phyloP scores from a whole-genome alignment of 2,113 vertebrate species.

The Meriones unguiculatus region DNA sequence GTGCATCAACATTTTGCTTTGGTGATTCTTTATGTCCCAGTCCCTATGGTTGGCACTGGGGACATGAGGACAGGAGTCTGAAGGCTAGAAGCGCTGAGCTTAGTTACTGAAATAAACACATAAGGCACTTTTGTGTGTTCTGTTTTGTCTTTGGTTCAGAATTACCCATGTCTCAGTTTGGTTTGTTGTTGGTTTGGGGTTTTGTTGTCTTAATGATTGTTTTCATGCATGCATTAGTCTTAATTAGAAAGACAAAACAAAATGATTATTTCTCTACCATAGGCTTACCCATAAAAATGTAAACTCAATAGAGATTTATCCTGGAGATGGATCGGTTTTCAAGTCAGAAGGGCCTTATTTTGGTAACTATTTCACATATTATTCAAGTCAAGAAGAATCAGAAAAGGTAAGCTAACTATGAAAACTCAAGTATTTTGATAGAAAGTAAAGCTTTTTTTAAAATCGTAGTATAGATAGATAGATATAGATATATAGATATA shows the following conservation, averaged over 20 bases:
- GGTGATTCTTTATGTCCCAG: neutral
- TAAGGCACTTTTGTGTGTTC: neutral
- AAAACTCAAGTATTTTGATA: neutral
- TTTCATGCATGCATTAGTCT: conserved; percentile 45
- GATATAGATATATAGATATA: too few relatives aligned
- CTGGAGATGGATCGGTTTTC: conserved; percentile 93
- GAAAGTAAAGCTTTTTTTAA: conserved; percentile 28
- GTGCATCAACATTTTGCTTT: neutral
- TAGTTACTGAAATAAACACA: neutral
- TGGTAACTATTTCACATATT: conserved; percentile 91
- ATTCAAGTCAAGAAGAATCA: conserved; percentile 81
- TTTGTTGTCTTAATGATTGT: neutral
- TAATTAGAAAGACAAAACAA: conserved; percentile 35
- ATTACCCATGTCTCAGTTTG: neutral
- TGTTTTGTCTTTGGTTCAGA: neutral
- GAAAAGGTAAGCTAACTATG: conserved; percentile 80
- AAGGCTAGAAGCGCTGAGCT: conserved; percentile 29
- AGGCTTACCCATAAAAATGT: conserved; percentile 87
- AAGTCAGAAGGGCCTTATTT: conserved; percentile 89
- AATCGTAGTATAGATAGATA: neutral
- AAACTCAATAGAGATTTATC: conserved; percentile 91
- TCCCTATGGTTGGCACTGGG: neutral
- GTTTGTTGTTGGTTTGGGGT: neutral
- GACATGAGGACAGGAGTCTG: neutral
- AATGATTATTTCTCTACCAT: conserved; percentile 58